Evolutionary conservation across 1,140 invertebrate species (phyloP), one percentile per base, ranked within the genome.

Genomic region (Papilio dardanus): DNA sequence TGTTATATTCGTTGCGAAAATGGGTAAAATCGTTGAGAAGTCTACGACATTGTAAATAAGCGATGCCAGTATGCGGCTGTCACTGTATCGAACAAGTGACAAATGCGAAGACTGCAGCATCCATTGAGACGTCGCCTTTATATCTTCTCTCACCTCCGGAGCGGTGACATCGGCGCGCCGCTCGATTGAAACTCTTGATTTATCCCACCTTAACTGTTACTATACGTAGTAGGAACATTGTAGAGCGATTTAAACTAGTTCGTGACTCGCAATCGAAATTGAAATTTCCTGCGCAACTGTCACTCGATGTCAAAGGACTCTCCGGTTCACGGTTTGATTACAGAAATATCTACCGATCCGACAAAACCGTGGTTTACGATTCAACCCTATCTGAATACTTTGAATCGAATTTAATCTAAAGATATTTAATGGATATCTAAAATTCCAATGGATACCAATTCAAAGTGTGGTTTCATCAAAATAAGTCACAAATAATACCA

Each of bases 201-300:
- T 40, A 69, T 69, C 33, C n/a, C 31, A 40, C 33, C 31, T 40
- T 69, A 62, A 69, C 67, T 33, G 35, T 67, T 35, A 40, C 67
- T 40, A 21, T 69, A 19, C 12, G 31, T 37, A 21, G 66, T 68
- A 6, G 31, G 67, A 21, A 24, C 67, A 40, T 40, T 37, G 35
- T 69, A 19, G 67, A 69, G 33, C 3, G 33, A 33, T 69, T 62
- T 69, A 40, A 66, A 42, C 67, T 69, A 69, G 67, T 69, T 69
- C 67, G 67, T 69, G 67, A 69, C 67, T 69, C 33, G 67, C 33
- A 24, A 21, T 33, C 67, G 67, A 69, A 69, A 69, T 69, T 69
- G 67, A 69, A 69, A 69, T 69, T 69, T 69, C 67, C 33, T 19
- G 33, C 67, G 67, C 33, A 69, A 37, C 67, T 69, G 67, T 37